Evolutionary conservation across 2,888 invertebrate species (phyloP).

Genomic region (Antitype chi): DNA sequence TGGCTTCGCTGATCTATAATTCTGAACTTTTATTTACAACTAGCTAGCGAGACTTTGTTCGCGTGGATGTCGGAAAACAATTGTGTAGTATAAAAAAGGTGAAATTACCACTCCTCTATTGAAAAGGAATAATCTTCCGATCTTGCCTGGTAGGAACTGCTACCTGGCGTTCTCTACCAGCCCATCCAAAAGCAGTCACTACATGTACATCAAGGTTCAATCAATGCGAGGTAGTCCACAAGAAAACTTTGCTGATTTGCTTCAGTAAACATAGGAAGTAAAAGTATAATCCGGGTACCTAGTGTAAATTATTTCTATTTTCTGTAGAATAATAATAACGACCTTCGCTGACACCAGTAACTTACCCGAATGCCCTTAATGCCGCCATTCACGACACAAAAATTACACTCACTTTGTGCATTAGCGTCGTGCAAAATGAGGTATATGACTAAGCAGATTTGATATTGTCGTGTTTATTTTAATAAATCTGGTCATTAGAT

Average conservation of each 20-base stretch:
- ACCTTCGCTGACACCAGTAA: slow-evolving; percentile 75
- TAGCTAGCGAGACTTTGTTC: too few species aligned
- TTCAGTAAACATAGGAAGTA: slow-evolving; percentile 43
- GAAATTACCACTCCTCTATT: too few species aligned
- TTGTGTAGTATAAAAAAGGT: too few species aligned
- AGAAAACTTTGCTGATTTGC: slow-evolving; percentile 63
- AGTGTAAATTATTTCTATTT: slow-evolving; percentile 68
- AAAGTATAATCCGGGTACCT: slow-evolving; percentile 57
- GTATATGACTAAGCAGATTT: slow-evolving; percentile 50
- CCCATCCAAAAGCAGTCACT: too few species aligned
- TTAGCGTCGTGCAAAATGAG: slow-evolving; percentile 43
- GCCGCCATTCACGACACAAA: slow-evolving; percentile 86
- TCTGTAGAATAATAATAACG: slow-evolving; percentile 71
- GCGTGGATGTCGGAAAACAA: too few species aligned
- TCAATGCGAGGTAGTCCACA: slow-evolving; percentile 35
- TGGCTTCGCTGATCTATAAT: slow-evolving; percentile 1
- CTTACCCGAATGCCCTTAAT: slow-evolving; percentile 75
- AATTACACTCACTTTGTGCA: slow-evolving; percentile 72
- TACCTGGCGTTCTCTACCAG: too few species aligned
- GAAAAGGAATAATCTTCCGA: too few species aligned
- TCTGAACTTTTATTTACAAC: background rate
- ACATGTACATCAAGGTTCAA: too few species aligned
- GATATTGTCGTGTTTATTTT: slow-evolving; percentile 51
- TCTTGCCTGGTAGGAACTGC: too few species aligned
- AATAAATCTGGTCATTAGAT: slow-evolving; percentile 63